Evolutionary conservation across 1,140 invertebrate species (phyloP), one percentile per base, ranked within the genome.

Genomic region (Globodera ellingtonae): DNA sequence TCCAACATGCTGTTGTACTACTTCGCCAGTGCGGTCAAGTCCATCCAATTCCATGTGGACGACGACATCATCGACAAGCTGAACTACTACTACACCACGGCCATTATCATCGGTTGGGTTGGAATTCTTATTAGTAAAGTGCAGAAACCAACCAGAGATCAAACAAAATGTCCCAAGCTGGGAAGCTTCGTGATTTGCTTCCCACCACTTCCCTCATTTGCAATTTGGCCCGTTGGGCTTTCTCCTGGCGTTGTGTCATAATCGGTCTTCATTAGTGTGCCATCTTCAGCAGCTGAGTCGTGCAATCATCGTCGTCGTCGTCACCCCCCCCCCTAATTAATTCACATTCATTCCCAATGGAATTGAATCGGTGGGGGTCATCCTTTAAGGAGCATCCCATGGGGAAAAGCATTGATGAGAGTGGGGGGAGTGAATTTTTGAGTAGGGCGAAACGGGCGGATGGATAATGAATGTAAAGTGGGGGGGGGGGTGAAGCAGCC

Each of bases 21-120:
- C 35, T 70, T 70, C 67, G 67, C 35, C 67, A 89, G 86, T 75
- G 87, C 87, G 50, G 88, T 88, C 62, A 89, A 89, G 78, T 84
- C 83, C n/a, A 89, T 88, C 71, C 87, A 88, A 79, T 89, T 88
- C 71, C 87, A 89, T 70, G 87, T 89, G 35, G 87, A 89, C 77
- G 87, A 89, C 87, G 87, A 89, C 77, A 89, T 89, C 72, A 89
- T 89, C 74, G 87, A 89, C 81, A 89, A 89, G 75, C 86, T 89
- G 66, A 89, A 89, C 75, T 89, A 89, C 74, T 89, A 89, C 72
- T 89, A 89, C 79, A 89, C 87, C 1, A 89, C 88, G 21, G 75
- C 87, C 50, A 89, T 89, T 46, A 89, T 89, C 69, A 89, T 88
- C 66, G 87, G 87, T 89, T 77, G 18, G 18, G 13, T 35, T 35